Evolutionary conservation across 2,888 invertebrate species (phyloP).

Genomic region (Ennomos erosarius): DNA sequence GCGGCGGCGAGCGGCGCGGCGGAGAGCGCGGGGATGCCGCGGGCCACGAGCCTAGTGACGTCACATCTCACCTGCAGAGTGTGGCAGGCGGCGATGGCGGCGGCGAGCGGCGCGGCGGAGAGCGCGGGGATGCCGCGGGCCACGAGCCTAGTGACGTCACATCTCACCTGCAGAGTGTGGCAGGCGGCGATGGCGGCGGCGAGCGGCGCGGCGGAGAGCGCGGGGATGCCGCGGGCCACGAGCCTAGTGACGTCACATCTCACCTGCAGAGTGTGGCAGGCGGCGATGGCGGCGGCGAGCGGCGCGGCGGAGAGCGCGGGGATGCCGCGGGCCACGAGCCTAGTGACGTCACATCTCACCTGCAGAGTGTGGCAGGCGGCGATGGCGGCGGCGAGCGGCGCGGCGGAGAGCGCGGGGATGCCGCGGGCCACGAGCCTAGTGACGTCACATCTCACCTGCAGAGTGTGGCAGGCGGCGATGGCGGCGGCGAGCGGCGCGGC

Average conservation of each 20-base stretch:
- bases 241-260: conserved; percentile 35
- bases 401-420: conserved; percentile 56
- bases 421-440: conserved; percentile 56
- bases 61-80: no score
- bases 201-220: conserved; percentile 58
- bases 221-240: conserved; percentile 58
- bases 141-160: neutral
- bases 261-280: neutral
- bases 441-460: no score
- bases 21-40: conserved; percentile 60
- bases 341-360: conserved; percentile 37
- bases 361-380: conserved; percentile 55
- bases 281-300: no score
- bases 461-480: no score
- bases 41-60: conserved; percentile 46
- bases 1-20: conserved; percentile 55
- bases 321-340: conserved; percentile 1
- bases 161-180: conserved; percentile 53
- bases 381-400: conserved; percentile 55
- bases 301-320: no score
- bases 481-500: no score
- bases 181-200: conserved; percentile 54
- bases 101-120: no score
- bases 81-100: no score
- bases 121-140: no score